Evolutionary conservation across 2,797 vertebrate species (phyloP).

Genomic region (Neoniphon sammara): DNA sequence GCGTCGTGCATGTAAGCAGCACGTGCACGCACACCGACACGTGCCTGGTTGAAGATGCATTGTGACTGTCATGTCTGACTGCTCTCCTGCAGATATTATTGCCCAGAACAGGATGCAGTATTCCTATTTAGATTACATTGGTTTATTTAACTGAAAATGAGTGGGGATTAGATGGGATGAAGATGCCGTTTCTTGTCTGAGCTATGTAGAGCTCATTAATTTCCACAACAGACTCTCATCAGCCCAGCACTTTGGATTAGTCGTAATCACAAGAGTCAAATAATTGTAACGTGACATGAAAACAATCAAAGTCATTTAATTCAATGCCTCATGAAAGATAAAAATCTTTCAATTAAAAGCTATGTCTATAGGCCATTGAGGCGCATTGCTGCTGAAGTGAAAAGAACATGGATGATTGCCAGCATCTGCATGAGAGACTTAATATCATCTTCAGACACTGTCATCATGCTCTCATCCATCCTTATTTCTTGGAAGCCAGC

Average conservation of each 20-base stretch:
- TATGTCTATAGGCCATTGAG: slow-evolving; percentile 13
- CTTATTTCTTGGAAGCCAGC: slow-evolving; percentile 11
- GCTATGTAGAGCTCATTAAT: slow-evolving; percentile 48
- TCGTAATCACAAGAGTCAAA: slow-evolving; percentile 55
- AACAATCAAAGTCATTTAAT: slow-evolving; percentile 61
- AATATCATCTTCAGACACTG: neutral
- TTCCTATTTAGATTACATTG: slow-evolving; percentile 24
- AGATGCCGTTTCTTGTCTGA: slow-evolving; percentile 39
- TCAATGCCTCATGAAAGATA: slow-evolving; percentile 45
- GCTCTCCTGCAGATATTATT: slow-evolving; percentile 25
- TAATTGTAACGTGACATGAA: slow-evolving; percentile 54
- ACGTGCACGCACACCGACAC: neutral
- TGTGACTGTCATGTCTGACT: neutral
- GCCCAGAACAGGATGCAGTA: neutral
- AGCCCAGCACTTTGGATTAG: slow-evolving; percentile 42
- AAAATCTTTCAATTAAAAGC: slow-evolving; percentile 64
- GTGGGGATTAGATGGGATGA: slow-evolving; percentile 26
- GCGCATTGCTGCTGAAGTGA: slow-evolving; percentile 20
- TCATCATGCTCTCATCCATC: slow-evolving; percentile 7
- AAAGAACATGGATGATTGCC: slow-evolving; percentile 36
- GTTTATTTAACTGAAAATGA: slow-evolving; percentile 40
- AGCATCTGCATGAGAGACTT: slow-evolving; percentile 16
- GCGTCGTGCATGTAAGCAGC: slow-evolving; percentile 2
- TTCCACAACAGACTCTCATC: slow-evolving; percentile 55
- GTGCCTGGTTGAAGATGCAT: slow-evolving; percentile 11